A percentile compares a stretch with the other conserved stretches of the same genome.
Conservation (phyloP, 2,113 vertebrate species). For the Petroica traversi region DNA sequence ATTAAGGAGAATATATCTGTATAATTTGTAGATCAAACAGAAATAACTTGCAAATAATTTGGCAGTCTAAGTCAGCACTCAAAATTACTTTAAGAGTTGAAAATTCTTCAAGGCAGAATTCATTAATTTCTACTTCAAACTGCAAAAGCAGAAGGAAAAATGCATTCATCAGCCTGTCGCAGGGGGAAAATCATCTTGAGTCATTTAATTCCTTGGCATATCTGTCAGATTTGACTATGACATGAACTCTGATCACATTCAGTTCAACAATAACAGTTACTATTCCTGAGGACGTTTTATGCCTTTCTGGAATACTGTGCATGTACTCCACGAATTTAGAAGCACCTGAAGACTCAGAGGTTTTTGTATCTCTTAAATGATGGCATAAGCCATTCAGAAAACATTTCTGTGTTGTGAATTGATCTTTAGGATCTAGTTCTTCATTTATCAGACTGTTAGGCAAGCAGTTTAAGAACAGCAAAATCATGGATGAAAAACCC, state of each 20-base stretch:
- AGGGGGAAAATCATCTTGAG: neutral
- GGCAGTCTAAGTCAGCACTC: neutral
- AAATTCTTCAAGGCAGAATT: neutral
- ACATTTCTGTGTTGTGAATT: neutral
- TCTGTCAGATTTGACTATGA: neutral
- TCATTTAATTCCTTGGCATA: neutral
- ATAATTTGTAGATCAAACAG: neutral
- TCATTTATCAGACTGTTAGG: neutral
- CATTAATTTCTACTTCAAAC: neutral
- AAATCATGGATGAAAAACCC: neutral
- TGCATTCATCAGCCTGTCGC: neutral
- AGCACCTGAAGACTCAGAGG: neutral
- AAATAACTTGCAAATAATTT: neutral
- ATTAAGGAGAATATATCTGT: neutral
- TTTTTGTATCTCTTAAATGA: neutral
- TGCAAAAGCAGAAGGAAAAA: neutral
- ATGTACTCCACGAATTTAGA: neutral
- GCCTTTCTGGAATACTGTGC: neutral
- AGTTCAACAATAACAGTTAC: neutral
- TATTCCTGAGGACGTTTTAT: neutral
- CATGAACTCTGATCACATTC: neutral
- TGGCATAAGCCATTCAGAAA: neutral
- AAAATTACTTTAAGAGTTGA: neutral
- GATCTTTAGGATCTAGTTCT: neutral
- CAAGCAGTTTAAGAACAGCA: neutral